Conservation (phyloP, 1,140 invertebrate species). For the Phymorhynchus buccinoides region DNA sequence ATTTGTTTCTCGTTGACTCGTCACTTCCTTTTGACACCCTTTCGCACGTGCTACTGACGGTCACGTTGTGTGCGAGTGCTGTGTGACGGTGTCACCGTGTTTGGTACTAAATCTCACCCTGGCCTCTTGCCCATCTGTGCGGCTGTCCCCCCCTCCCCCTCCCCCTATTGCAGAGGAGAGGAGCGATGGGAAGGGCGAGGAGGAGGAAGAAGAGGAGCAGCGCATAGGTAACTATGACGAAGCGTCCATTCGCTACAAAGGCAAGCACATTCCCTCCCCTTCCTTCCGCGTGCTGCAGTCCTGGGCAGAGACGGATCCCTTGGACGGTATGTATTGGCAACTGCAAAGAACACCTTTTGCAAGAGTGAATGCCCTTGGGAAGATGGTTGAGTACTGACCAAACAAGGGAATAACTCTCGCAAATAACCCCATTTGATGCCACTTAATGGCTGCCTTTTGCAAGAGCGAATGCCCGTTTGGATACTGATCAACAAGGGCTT, state of each 20-base stretch:
- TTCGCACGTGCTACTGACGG: slow-evolving; percentile 3
- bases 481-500: too few species aligned
- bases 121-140: background rate
- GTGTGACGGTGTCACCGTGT: background rate
- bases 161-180: slow-evolving; percentile 50
- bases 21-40: background rate
- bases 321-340: slow-evolving; percentile 38
- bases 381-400: too few species aligned
- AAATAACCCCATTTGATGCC: too few species aligned
- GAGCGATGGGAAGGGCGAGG: slow-evolving; percentile 47
- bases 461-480: too few species aligned
- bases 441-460: too few species aligned
- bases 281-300: slow-evolving; percentile 86
- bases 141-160: too few species aligned
- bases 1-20: background rate
- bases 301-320: slow-evolving; percentile 57
- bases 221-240: slow-evolving; percentile 67
- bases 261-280: slow-evolving; percentile 87
- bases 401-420: too few species aligned
- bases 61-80: background rate
- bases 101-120: slow-evolving; percentile 23
- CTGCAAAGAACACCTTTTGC: too few species aligned
- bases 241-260: slow-evolving; percentile 79
- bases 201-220: slow-evolving; percentile 59
- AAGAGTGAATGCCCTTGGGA: too few species aligned